Percentiles rank a stretch among this genome's conserved stretches.
Evolutionary conservation across 2,797 vertebrate genomes (phyloP).

Genomic region (Chelidonichthys spinosus): DNA sequence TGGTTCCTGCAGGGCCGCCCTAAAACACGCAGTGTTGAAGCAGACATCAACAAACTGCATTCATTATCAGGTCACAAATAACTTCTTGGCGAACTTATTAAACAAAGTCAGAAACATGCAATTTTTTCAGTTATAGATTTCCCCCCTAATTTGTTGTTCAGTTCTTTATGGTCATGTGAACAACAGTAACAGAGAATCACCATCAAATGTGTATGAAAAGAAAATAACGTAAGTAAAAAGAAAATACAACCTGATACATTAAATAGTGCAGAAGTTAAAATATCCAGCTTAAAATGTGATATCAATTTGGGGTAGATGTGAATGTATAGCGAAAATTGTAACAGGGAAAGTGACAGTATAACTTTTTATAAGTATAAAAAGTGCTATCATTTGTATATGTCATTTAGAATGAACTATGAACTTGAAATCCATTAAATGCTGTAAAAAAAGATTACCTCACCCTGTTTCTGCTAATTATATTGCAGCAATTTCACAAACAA

Average conservation of each 20-base stretch:
- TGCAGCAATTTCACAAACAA: neutral
- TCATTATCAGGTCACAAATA: neutral
- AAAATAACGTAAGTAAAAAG: no score
- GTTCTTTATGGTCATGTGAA: neutral
- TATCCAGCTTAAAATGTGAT: neutral
- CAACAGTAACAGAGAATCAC: neutral
- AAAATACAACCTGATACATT: neutral
- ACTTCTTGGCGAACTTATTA: neutral
- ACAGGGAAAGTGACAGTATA: neutral
- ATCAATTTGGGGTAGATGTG: neutral
- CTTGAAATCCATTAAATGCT: neutral
- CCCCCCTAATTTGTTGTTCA: neutral
- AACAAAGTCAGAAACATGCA: neutral
- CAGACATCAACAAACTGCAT: neutral
- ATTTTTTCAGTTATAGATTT: neutral
- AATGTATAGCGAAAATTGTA: neutral
- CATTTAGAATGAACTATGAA: neutral
- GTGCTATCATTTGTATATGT: neutral
- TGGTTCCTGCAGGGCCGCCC: conserved; percentile 55
- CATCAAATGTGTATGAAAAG: neutral
- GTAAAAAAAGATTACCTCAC: neutral
- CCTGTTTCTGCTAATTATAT: neutral
- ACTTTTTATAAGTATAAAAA: neutral
- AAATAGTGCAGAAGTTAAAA: neutral
- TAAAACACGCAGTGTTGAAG: conserved; percentile 18